Base-by-base conservation (phyloP, 1,140 invertebrate species). In the Pogonomyrmex barbatus region DNA sequence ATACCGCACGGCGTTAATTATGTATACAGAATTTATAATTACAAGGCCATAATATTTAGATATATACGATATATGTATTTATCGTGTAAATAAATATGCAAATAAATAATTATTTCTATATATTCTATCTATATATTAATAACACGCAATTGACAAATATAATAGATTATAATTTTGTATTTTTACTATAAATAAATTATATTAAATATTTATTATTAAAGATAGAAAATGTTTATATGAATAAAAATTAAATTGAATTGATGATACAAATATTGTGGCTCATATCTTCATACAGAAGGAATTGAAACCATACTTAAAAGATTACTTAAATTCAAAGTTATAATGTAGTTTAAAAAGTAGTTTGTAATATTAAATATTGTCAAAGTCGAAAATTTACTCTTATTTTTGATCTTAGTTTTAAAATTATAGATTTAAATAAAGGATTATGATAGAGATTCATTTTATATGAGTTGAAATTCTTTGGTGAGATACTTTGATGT, bases 71-170 rank as follows among this genome's bases (percentile, higher is more conserved):
- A 14, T 62, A 75, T 58, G 6, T 70, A 12, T 62, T 83, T 73
- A 10, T 2, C 52, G n/a, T 47, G 30, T 39, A 73, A 39, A 73
- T 36, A 62, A 10, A 62, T 73, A 60, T 45, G 5, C 24, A 79
- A 68, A 82, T 82, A 83, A 83, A 70, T 83, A 75, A 42, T 39
- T 83, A 60, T 73, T 83, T 33, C 68, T 75, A 73, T 42, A 83
- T 70, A 79, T 71, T 50, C n/a, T n/a, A n/a, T 33, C 68, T 75
- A 73, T 42, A 83, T 70, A 79, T 71, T 50, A 75, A 47, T 73
- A 73, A 83, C 24, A 67, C 1, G 9, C 42, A 60, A 60, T 73
- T 70, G 30, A 12, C 50, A 68, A 56, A 81, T 70, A 70, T 42
- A 24, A 24, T 24, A 24, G 24, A 36, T 54, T 39, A 2, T 6